Evolutionary conservation across 2,888 invertebrate genomes (phyloP).

Genomic region (Minunthozetes semirufus): DNA sequence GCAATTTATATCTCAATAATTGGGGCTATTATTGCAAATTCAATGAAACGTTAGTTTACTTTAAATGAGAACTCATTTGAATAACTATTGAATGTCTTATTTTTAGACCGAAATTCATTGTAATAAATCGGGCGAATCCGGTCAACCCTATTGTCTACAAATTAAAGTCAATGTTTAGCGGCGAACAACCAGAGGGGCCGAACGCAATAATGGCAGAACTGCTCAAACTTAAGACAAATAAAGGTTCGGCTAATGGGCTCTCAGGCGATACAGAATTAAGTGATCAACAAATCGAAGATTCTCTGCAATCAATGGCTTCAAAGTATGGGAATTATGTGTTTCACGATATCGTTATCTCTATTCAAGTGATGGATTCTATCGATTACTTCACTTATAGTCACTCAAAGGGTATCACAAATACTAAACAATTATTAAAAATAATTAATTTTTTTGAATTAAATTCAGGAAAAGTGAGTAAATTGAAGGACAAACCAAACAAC

Average conservation of each 20-base stretch:
- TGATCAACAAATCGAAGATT: background rate
- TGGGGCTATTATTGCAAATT: constrained; percentile 36
- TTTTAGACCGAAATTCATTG: constrained; percentile 32
- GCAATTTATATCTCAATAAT: constrained; percentile 35
- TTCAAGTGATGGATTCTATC: background rate
- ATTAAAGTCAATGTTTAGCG: constrained; percentile 33
- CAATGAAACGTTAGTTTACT: constrained; percentile 17
- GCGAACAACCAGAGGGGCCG: background rate
- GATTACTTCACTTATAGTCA: background rate
- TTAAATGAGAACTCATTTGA: background rate
- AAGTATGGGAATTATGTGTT: constrained; percentile 4
- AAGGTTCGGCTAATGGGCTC: background rate
- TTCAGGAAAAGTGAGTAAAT: constrained; percentile 3
- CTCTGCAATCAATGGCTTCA: background rate
- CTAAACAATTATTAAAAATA: background rate
- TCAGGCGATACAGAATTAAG: background rate
- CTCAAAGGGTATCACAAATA: background rate
- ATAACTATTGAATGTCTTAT: background rate
- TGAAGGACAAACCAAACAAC: background rate
- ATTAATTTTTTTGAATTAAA: background rate
- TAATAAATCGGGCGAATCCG: constrained; percentile 35
- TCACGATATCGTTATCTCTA: background rate
- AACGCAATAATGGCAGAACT: background rate
- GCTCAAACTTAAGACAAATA: background rate
- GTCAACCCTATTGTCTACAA: constrained; percentile 33